Evolutionary conservation across 92 coral and sea anemone species (phyloP).

Genomic region (Zoanthus solanderi): DNA sequence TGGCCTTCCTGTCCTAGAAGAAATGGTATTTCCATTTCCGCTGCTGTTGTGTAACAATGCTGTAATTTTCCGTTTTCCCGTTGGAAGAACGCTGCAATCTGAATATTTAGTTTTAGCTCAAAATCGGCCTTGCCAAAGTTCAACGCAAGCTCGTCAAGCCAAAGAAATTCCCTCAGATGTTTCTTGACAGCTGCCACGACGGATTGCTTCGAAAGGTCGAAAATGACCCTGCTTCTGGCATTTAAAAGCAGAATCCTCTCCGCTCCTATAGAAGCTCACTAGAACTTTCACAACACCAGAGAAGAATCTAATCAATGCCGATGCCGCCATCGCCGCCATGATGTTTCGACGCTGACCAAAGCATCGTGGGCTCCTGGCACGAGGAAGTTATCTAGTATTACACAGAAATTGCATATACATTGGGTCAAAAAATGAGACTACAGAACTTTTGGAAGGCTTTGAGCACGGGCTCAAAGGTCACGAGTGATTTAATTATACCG

Average conservation of each 20-base stretch:
- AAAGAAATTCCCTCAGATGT: slow-evolving; percentile 37
- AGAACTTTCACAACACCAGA: neutral
- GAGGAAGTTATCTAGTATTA: neutral
- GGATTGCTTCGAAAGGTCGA: neutral
- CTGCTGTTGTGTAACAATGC: slow-evolving; percentile 23
- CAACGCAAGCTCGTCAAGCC: slow-evolving; percentile 28
- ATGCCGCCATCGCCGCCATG: slow-evolving; percentile 1
- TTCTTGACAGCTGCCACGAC: slow-evolving; percentile 23
- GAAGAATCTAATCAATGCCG: neutral
- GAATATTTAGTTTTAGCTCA: neutral
- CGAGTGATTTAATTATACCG: neutral
- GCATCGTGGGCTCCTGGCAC: too few relatives aligned
- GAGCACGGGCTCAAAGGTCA: slow-evolving; percentile 4
- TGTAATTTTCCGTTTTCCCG: slow-evolving; percentile 44
- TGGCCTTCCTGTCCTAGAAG: slow-evolving; percentile 1
- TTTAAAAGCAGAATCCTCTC: slow-evolving; percentile 23
- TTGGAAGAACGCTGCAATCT: slow-evolving; percentile 21
- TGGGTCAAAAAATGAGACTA: too few relatives aligned
- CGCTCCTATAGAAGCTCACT: slow-evolving; percentile 27
- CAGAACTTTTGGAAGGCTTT: neutral
- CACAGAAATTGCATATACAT: neutral
- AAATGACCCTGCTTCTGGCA: slow-evolving; percentile 15
- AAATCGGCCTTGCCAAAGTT: slow-evolving; percentile 2
- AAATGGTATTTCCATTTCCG: slow-evolving; percentile 19
- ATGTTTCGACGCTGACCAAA: too few relatives aligned